Base-by-base conservation (phyloP, 1,140 invertebrate species). In the Drosophila subobscura region DNA sequence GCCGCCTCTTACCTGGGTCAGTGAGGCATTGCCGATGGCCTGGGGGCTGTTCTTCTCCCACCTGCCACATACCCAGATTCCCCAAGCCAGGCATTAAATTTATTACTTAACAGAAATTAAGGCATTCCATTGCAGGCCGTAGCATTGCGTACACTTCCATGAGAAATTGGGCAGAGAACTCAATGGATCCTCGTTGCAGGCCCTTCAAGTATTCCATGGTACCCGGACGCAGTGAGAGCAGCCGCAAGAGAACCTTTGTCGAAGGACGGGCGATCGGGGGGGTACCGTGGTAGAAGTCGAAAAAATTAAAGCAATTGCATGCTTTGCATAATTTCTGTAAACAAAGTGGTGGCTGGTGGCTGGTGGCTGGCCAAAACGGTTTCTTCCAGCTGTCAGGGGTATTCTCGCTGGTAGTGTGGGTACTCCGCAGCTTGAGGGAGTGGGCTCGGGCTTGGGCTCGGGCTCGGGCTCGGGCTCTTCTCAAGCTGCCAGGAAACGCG, bases 301-400 rank as follows among this genome's bases (percentile, higher is more conserved):
- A 42, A 25, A 71, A 83, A 84, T 79, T 79, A 84, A 84, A 84
- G 79, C 79, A 84, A 84, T 84, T 84, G 79, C 79, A 79, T 79
- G 65, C 71, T 84, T 84, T 84, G 79, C 75, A 84, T 84, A 84
- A 84, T 84, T 84, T 79, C 55, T 84, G 79, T 84, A 84, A 84
- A 84, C 80, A 84, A 84, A 84, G 72, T 75, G 75, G 65, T 49
- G 46, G 53, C 16, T 52, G 6, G 6, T 29, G 7, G 27, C 27
- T 29, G 33, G 0, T 37, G 33, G 10, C 25, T 27, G 25, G 25
- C 29, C 33, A 37, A 37, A 37, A 10, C 12, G 33, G 20, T 46
- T 46, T 46, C 16, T 46, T 46, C 20, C 45, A 46, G 45, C 45
- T 46, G 45, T 46, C 33, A 37, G 33, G 33, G 33, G 33, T 10